Conservation (phyloP, 2,113 vertebrate genomes). For the Motacilla alba region DNA sequence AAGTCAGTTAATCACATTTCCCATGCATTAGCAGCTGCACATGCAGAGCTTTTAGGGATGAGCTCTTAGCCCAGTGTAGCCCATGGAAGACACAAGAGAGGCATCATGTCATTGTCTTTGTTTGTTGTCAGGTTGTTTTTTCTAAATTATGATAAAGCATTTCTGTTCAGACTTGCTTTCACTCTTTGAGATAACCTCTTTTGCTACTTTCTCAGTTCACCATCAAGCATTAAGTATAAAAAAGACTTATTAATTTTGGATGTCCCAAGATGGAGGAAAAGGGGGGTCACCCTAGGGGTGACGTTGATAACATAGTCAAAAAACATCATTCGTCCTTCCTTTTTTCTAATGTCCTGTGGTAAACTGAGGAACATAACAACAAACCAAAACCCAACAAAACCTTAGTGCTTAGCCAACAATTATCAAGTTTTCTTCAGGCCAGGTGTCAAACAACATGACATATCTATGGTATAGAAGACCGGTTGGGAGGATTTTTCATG, state of each 20-base stretch:
- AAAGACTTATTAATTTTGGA: background rate
- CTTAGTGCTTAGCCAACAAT: background rate
- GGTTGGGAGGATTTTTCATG: background rate
- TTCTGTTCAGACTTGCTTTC: background rate
- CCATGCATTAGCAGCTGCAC: slow-evolving; percentile 83
- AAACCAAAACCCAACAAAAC: background rate
- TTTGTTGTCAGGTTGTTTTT: background rate
- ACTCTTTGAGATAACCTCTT: background rate
- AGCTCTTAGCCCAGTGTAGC: slow-evolving; percentile 44
- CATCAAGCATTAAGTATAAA: background rate
- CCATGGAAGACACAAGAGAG: background rate
- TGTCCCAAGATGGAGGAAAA: background rate
- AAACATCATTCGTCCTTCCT: background rate
- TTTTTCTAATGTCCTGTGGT: background rate
- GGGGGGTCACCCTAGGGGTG: background rate
- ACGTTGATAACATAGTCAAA: background rate
- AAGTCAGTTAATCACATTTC: slow-evolving; percentile 87
- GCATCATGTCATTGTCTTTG: background rate
- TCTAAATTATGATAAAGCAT: background rate
- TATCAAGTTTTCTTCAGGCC: background rate
- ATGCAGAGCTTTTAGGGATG: slow-evolving; percentile 72
- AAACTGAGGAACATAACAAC: background rate
- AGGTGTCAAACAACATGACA: background rate
- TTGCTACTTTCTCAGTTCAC: background rate
- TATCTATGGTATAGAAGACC: background rate